Conservation (phyloP, 2,888 invertebrate species). For the Spilarctia lutea region DNA sequence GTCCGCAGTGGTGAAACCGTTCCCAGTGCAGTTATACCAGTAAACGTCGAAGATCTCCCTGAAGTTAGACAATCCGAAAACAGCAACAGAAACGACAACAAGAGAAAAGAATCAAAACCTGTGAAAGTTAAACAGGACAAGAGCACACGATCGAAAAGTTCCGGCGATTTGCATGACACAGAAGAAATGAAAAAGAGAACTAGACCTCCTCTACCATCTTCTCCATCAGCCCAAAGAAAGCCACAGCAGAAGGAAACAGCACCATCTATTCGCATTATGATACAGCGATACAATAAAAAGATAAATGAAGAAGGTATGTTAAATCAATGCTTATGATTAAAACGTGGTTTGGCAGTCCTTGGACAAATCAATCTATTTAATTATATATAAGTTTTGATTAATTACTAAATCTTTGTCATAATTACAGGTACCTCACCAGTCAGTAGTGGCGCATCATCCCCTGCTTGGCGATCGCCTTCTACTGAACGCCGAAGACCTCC, state of each 20-base stretch:
- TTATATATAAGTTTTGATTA: not conserved
- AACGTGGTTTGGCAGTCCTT: not conserved
- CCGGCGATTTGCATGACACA: conserved; percentile 72
- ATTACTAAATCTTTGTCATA: conserved; percentile 4
- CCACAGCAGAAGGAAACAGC: conserved; percentile 88
- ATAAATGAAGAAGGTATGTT: conserved; percentile 85
- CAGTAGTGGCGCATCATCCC: conserved; percentile 89
- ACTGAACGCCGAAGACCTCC: conserved; percentile 86
- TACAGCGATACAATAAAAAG: conserved; percentile 89
- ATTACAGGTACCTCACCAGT: conserved; percentile 75
- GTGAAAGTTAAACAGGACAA: conserved; percentile 59
- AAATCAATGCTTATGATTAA: not conserved
- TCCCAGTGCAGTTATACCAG: conserved; percentile 82
- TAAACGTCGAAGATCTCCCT: conserved; percentile 73
- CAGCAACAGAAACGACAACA: conserved; percentile 51
- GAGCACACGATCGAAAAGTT: conserved; percentile 64
- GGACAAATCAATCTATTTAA: too few relatives aligned
- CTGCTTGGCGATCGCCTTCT: conserved; percentile 89
- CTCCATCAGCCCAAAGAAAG: conserved; percentile 86
- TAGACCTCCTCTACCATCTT: conserved; percentile 87
- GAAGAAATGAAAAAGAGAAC: conserved; percentile 73
- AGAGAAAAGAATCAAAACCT: conserved; percentile 55
- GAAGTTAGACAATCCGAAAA: conserved; percentile 69
- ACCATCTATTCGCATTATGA: conserved; percentile 90
- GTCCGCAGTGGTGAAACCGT: conserved; percentile 86